These are phyloP conservation scores for Aleadryas rufinucha DNA, from an alignment of 2,113 vertebrate genomes.

Conservation along the genomic window DNA sequence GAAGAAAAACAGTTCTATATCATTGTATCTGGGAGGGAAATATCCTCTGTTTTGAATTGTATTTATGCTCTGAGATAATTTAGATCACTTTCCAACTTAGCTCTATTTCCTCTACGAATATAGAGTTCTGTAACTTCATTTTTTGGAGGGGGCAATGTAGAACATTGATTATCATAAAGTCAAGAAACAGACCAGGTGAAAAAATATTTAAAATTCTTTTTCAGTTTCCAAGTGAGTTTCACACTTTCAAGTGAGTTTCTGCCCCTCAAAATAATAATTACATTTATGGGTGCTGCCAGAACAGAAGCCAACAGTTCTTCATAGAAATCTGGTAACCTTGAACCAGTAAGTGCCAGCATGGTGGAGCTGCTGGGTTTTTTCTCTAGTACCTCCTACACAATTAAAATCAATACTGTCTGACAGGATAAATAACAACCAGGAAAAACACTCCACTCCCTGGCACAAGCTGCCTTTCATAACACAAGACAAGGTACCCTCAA, in stretches of 20 bases:
- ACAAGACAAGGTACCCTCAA: background rate
- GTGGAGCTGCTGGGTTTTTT: background rate
- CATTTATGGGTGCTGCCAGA: background rate
- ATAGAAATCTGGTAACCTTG: background rate
- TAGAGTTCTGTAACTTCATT: background rate
- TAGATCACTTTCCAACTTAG: background rate
- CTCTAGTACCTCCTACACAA: background rate
- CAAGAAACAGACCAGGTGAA: background rate
- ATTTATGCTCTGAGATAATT: background rate
- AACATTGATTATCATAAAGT: background rate
- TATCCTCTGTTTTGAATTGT: background rate
- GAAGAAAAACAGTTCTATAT: background rate
- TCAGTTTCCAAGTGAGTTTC: background rate
- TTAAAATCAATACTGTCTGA: background rate
- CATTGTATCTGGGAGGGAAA: background rate
- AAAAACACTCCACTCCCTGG: background rate
- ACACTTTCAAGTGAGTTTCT: background rate
- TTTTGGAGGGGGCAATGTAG: background rate
- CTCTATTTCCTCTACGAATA: background rate
- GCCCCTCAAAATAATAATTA: background rate
- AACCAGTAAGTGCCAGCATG: background rate
- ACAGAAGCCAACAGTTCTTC: background rate
- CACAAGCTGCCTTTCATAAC: background rate
- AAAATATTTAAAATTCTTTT: background rate
- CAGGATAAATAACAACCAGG: background rate